Conservation (phyloP, 1,140 invertebrate genomes). For the Sinonovacula constricta region DNA sequence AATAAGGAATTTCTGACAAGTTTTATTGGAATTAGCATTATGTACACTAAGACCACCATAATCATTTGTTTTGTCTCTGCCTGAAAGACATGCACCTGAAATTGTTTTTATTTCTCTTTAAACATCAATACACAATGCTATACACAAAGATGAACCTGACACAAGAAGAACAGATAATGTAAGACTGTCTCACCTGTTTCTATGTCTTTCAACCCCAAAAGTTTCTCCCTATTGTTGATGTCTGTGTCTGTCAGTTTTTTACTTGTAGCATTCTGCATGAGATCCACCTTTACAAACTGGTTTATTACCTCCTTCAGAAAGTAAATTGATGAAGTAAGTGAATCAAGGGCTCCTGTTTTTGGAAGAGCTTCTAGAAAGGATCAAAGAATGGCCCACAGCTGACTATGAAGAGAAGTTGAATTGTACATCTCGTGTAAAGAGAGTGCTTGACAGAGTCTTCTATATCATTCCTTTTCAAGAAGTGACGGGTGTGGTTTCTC, state of each 20-base stretch:
- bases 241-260: constrained; percentile 1
- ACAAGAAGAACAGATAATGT: too few relatives aligned
- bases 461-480: constrained; percentile 13
- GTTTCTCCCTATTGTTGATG: not conserved
- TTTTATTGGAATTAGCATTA: too few relatives aligned
- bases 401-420: not conserved
- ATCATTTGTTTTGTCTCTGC: too few relatives aligned
- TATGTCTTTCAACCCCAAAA: constrained; percentile 1
- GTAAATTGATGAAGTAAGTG: constrained; percentile 2
- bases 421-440: not conserved
- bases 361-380: not conserved
- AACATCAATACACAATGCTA: too few relatives aligned
- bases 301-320: constrained; percentile 10
- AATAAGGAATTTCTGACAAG: too few relatives aligned
- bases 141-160: too few relatives aligned
- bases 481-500: not conserved
- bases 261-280: not conserved
- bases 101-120: too few relatives aligned
- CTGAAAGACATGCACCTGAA: too few relatives aligned
- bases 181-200: constrained; percentile 7
- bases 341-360: constrained; percentile 27
- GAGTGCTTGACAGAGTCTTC: not conserved
- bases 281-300: not conserved
- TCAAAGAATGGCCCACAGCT: not conserved
- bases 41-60: too few relatives aligned